These are phyloP conservation scores for Apus apus DNA, from an alignment of 2,113 vertebrate species.

Conservation along the genomic window DNA sequence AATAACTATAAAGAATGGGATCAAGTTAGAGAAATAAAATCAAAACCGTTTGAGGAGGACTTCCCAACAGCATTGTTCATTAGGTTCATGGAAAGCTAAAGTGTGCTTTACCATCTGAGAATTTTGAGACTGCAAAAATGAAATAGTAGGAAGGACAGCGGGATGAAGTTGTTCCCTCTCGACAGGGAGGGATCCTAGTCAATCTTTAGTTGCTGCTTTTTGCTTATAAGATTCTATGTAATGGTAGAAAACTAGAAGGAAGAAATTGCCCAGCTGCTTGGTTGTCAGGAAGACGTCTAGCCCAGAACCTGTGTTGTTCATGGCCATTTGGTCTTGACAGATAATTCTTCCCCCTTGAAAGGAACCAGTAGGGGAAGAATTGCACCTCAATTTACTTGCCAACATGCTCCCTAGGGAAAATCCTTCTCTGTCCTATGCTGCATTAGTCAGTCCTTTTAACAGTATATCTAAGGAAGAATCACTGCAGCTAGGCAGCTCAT, in stretches of 20 bases:
- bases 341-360: neutral
- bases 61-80: neutral
- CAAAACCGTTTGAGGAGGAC: neutral
- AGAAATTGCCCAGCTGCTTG: neutral
- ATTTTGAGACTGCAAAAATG: neutral
- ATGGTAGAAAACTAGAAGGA: neutral
- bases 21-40: neutral
- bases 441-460: neutral
- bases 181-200: neutral
- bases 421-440: neutral
- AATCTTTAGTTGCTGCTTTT: neutral
- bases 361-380: neutral
- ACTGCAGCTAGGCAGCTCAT: neutral
- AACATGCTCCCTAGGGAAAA: neutral
- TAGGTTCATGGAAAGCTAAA: neutral
- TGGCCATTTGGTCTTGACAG: neutral
- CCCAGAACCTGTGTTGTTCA: neutral
- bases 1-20: neutral
- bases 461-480: neutral
- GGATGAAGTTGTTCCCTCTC: neutral
- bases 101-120: neutral
- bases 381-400: neutral
- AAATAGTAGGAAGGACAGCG: neutral
- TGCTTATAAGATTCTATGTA: neutral
- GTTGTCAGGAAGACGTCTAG: neutral